Evolutionary conservation across 1,140 invertebrate genomes (phyloP).

Genomic region (Drosophila sulfurigaster): DNA sequence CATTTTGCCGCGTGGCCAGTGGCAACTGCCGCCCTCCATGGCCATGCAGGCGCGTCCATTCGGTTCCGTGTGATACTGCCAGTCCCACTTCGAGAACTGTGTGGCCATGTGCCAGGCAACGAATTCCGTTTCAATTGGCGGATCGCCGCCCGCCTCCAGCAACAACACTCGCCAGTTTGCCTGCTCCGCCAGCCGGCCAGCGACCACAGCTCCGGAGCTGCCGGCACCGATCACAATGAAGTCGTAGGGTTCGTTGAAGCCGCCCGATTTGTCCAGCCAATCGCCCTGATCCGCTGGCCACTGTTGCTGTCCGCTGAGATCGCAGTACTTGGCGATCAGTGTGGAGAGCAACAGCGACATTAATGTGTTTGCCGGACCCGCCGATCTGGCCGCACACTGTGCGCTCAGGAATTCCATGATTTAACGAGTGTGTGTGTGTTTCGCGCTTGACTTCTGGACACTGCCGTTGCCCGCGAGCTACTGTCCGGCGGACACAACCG

Average conservation of each 20-base stretch:
- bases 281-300: conserved; percentile 87
- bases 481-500: conserved; percentile 28
- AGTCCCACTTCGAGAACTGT: conserved; percentile 82
- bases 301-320: conserved; percentile 86
- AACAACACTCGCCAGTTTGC: conserved; percentile 83
- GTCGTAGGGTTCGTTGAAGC: conserved; percentile 83
- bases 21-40: conserved; percentile 85
- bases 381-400: conserved; percentile 79
- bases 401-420: conserved; percentile 78
- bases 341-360: conserved; percentile 86
- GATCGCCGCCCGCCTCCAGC: conserved; percentile 86
- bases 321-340: conserved; percentile 86
- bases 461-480: conserved; percentile 36
- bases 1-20: conserved; percentile 88
- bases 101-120: conserved; percentile 83
- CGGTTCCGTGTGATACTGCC: conserved; percentile 81
- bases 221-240: conserved; percentile 87
- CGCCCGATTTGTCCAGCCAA: conserved; percentile 77
- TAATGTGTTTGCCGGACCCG: conserved; percentile 85
- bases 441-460: neutral
- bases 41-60: conserved; percentile 82
- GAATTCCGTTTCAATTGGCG: conserved; percentile 76
- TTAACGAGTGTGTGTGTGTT: too few relatives aligned
- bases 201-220: conserved; percentile 88
- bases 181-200: conserved; percentile 67